Conservation (phyloP, 1,140 invertebrate species). For the Saccostrea glomerata region DNA sequence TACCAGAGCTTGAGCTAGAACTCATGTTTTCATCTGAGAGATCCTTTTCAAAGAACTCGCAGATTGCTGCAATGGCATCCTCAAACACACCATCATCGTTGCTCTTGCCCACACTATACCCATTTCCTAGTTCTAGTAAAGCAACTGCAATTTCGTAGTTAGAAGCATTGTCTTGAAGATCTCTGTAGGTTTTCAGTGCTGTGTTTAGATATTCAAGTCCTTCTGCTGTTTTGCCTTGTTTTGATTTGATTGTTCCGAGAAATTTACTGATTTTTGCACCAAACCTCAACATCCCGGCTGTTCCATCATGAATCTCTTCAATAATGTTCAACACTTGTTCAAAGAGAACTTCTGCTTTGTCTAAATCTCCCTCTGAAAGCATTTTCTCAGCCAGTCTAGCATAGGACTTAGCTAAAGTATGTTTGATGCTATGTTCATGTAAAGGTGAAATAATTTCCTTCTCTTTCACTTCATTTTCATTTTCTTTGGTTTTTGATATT, state of each 20-base stretch:
- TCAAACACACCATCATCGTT: slow-evolving; percentile 73
- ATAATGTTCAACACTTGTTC: slow-evolving; percentile 73
- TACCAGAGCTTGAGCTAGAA: slow-evolving; percentile 61
- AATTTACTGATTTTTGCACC: slow-evolving; percentile 73
- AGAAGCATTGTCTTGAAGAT: slow-evolving; percentile 72
- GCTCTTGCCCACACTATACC: slow-evolving; percentile 69
- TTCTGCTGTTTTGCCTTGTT: slow-evolving; percentile 70
- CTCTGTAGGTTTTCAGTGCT: slow-evolving; percentile 70
- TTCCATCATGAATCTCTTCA: slow-evolving; percentile 73
- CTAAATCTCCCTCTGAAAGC: slow-evolving; percentile 66
- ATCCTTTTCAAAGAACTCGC: slow-evolving; percentile 75
- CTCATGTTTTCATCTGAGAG: slow-evolving; percentile 66
- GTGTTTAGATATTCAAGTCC: slow-evolving; percentile 72
- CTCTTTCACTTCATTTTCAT: slow-evolving; percentile 56
- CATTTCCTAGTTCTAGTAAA: slow-evolving; percentile 75
- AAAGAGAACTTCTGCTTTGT: slow-evolving; percentile 70
- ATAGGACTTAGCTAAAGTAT: slow-evolving; percentile 71
- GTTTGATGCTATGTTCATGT: slow-evolving; percentile 70
- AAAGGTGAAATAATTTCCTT: slow-evolving; percentile 71
- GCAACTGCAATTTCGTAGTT: slow-evolving; percentile 72
- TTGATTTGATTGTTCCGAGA: slow-evolving; percentile 71
- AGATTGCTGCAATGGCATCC: slow-evolving; percentile 71
- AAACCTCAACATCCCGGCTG: slow-evolving; percentile 69
- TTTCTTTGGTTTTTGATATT: slow-evolving; percentile 36
- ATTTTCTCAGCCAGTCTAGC: slow-evolving; percentile 70